Evolutionary conservation across 2,113 vertebrate genomes (phyloP).

Genomic region (Scomber colias): DNA sequence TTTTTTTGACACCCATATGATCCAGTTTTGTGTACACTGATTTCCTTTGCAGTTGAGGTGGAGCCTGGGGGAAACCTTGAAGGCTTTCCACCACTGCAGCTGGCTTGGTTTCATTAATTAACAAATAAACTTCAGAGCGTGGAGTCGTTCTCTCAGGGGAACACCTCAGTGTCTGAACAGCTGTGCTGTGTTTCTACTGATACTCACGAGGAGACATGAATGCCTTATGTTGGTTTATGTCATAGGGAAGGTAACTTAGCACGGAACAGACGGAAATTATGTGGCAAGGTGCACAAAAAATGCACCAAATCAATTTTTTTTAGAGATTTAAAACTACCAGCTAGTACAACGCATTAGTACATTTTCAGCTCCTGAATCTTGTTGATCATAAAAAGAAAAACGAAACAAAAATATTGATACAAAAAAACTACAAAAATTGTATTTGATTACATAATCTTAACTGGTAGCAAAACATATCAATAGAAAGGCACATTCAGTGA

Average conservation of each 20-base stretch:
- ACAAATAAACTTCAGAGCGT: neutral
- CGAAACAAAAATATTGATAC: neutral
- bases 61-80: slow-evolving; percentile 26
- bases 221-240: slow-evolving; percentile 3
- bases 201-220: neutral
- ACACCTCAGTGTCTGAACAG: slow-evolving; percentile 37
- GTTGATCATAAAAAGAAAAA: neutral
- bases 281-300: too few species aligned
- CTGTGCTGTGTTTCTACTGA: slow-evolving; percentile 34
- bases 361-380: neutral
- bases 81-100: slow-evolving; percentile 41
- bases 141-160: slow-evolving; percentile 8
- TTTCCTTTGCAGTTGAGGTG: slow-evolving; percentile 6
- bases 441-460: slow-evolving; percentile 16
- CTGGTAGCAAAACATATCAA: neutral
- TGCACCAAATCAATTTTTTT: too few species aligned
- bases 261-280: neutral
- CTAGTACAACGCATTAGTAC: too few species aligned
- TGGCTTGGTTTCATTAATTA: slow-evolving; percentile 52
- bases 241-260: neutral
- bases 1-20: neutral
- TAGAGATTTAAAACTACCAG: too few species aligned
- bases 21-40: neutral
- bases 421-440: too few species aligned
- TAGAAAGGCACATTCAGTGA: neutral